phyloP scores from a whole-genome alignment of 2,113 vertebrate species.

The Centropus unirufus region DNA sequence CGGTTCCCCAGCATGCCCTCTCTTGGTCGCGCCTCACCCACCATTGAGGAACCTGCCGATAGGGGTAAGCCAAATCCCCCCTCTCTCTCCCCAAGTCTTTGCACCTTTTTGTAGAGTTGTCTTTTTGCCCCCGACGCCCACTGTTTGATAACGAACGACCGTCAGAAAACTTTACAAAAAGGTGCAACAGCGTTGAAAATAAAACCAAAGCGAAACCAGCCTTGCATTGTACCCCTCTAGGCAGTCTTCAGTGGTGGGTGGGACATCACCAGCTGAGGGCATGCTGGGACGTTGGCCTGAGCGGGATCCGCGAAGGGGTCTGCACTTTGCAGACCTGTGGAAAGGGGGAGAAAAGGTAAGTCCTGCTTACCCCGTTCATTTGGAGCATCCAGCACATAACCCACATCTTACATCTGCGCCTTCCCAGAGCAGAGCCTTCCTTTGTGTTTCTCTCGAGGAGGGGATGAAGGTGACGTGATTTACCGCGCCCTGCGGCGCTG shows the following conservation, averaged over 20 bases:
- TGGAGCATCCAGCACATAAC: conserved; percentile 53
- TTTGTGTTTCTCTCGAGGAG: background rate
- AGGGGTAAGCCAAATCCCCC: conserved; percentile 72
- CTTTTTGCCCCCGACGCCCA: background rate
- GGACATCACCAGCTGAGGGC: conserved; percentile 74
- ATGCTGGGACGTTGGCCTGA: conserved; percentile 67
- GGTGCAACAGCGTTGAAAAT: conserved; percentile 24
- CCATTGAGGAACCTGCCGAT: conserved; percentile 78
- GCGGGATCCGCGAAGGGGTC: conserved; percentile 61
- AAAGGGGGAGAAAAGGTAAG: conserved; percentile 66
- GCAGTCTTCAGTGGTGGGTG: conserved; percentile 74
- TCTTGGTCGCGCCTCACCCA: conserved; percentile 73
- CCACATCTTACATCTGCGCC: conserved; percentile 45
- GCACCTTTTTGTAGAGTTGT: conserved; percentile 65
- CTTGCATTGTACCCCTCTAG: conserved; percentile 65
- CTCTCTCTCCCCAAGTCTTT: background rate
- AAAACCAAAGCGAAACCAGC: conserved; percentile 13
- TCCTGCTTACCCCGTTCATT: conserved; percentile 48
- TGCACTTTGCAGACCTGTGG: conserved; percentile 68
- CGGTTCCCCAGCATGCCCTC: conserved; percentile 73
- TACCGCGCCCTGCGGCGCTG: background rate
- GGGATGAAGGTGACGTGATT: background rate
- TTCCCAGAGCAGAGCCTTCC: conserved; percentile 37
- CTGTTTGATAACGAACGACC: conserved; percentile 35
- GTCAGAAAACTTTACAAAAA: conserved; percentile 47